Evolutionary conservation across 2,113 vertebrate species (phyloP).

Genomic region (Desmodus rotundus): DNA sequence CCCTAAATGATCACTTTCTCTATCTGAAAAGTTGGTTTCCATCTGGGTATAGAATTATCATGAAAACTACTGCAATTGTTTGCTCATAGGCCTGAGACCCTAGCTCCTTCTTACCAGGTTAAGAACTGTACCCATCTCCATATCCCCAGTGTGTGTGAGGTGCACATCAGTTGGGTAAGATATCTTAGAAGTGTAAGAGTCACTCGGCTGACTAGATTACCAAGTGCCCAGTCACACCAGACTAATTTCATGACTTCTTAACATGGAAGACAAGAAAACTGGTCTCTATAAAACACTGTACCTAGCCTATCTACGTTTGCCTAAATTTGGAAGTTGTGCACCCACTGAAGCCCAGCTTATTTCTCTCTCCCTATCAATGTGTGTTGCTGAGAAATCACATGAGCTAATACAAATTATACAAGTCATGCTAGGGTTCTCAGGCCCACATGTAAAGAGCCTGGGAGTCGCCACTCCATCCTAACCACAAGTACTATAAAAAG

Average conservation of each 20-base stretch:
- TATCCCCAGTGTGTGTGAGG: neutral
- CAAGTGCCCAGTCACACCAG: neutral
- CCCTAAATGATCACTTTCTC: neutral
- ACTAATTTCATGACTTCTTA: neutral
- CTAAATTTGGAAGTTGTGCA: neutral
- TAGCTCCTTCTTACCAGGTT: neutral
- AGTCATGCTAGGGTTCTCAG: neutral
- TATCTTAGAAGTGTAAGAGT: neutral
- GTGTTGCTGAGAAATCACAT: neutral
- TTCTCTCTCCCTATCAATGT: neutral
- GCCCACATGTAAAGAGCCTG: neutral
- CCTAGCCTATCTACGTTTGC: neutral
- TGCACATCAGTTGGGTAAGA: neutral
- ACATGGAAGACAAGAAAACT: neutral
- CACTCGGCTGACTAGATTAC: neutral
- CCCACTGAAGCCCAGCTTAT: neutral
- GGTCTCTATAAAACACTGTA: neutral
- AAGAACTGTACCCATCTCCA: neutral
- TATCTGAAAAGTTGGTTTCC: neutral
- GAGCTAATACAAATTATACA: neutral
- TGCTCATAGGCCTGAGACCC: neutral
- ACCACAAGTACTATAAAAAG: neutral
- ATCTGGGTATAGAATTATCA: neutral
- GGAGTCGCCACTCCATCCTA: neutral
- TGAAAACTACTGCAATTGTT: neutral